phyloP scores from a whole-genome alignment of 2,797 vertebrate species.

The Anguilla obscura region DNA sequence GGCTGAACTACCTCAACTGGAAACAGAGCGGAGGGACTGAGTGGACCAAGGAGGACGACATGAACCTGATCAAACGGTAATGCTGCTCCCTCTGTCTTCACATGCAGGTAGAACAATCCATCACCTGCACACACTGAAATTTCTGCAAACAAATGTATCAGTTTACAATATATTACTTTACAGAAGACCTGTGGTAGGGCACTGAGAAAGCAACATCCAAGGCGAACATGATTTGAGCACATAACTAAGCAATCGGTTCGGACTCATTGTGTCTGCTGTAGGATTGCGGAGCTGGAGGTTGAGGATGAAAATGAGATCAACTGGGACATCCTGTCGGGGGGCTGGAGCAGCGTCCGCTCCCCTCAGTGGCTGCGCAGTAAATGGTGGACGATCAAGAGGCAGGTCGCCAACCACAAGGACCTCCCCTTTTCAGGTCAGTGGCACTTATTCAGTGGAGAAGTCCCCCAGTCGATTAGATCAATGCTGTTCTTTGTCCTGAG shows the following conservation, averaged over 20 bases:
- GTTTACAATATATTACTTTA: background rate
- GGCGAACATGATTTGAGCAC: background rate
- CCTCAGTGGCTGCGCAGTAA: conserved; percentile 98
- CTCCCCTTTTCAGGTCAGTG: conserved; percentile 87
- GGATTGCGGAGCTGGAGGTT: conserved; percentile 88
- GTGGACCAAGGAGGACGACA: conserved; percentile 97
- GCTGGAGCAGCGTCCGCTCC: conserved; percentile 97
- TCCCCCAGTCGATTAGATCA: background rate
- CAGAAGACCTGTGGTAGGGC: background rate
- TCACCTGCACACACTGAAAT: background rate
- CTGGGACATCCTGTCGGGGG: conserved; percentile 93
- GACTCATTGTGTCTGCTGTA: conserved; percentile 51
- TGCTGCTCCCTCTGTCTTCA: background rate
- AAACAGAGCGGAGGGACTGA: conserved; percentile 98
- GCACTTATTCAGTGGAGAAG: background rate
- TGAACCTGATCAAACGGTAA: conserved; percentile 85
- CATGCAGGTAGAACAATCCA: background rate
- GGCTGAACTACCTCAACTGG: conserved; percentile 99
- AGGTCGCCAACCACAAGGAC: conserved; percentile 97
- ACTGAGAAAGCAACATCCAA: background rate
- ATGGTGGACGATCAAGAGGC: conserved; percentile 99
- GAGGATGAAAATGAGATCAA: conserved; percentile 95
- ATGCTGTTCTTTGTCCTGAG: background rate
- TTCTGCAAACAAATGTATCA: background rate
- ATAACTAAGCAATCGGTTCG: background rate